Percentiles rank a stretch among this genome's conserved stretches.
Evolutionary conservation across 2,888 invertebrate species (phyloP).

Genomic region (Andrena chrysosceles): DNA sequence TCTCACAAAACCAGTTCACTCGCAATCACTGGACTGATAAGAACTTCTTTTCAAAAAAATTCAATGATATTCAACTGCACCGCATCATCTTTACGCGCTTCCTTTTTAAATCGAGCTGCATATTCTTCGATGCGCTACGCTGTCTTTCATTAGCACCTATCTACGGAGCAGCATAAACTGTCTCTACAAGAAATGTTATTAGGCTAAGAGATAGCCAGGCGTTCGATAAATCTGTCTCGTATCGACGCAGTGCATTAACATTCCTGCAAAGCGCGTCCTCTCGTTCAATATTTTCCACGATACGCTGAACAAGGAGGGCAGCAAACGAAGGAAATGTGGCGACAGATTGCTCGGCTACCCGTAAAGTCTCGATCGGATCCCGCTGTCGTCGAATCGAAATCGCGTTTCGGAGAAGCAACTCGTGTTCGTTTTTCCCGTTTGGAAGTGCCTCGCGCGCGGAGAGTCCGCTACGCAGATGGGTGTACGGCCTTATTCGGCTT

Average conservation of each 20-base stretch:
- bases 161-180: not conserved
- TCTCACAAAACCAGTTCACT: no score
- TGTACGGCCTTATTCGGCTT: constrained; percentile 64
- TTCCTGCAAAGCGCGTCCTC: not conserved
- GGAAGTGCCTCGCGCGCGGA: constrained; percentile 24
- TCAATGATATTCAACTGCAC: not conserved
- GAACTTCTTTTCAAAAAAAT: not conserved
- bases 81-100: not conserved
- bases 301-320: not conserved
- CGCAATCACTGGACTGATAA: no score
- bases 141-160: not conserved
- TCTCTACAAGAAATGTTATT: no score
- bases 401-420: not conserved
- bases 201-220: not conserved
- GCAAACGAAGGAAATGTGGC: not conserved
- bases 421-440: constrained; percentile 27
- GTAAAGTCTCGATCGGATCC: not conserved
- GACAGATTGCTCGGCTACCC: not conserved
- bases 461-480: constrained; percentile 42
- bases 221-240: not conserved
- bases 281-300: not conserved
- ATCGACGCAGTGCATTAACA: not conserved
- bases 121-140: not conserved
- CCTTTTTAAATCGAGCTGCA: not conserved
- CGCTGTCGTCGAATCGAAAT: not conserved